Evolutionary conservation across 1,140 invertebrate species (phyloP), one percentile per base, ranked within the genome.

Genomic region (Brachionus asplanchnoidis): DNA sequence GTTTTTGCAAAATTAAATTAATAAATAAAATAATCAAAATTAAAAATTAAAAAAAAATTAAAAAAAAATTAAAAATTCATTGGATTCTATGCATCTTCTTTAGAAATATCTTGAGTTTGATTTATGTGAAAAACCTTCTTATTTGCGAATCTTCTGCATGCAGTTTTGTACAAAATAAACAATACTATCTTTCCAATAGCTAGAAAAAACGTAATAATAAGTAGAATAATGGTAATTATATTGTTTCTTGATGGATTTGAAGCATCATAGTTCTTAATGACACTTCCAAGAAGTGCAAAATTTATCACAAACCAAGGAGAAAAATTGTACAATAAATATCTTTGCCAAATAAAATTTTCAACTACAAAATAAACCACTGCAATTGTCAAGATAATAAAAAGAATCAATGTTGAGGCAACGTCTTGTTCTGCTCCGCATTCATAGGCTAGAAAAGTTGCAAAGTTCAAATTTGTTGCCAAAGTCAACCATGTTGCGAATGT

Each of bases 401-500:
- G 70, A 56, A 77, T 84, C 11, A 88, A 75, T 1, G 87, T 88
- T 0, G 84, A 84, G 0, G 86, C 86, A 12, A 85, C 83, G 8
- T 85, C 23, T 23, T 85, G 50, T 26, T 80, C 53, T 6, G 70
- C 84, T 32, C 66, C 82, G 50, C 44, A 77, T 2, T 84, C 65
- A 80, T 87, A 88, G 12, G 85, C 86, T 56, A 88, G 66, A 32
- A 87, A 86, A 9, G 87, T 83, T 8, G 86, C 87, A 66, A 88
- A 84, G 82, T 88, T 89, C 7, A 89, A 77, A 3, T 88, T 80
- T 6, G 88, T 87, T 17, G 88, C 88, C 5, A 89, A 85, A 14
- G 86, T 86, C 1, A 87, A 85, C 88, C 88, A 89, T 6, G 87
- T 86, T 0, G 88, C 88, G 83, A 88, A 89, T 44, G 88, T 85